Percentiles rank a stretch among this genome's conserved stretches.
phyloP scores from a whole-genome alignment of 2,888 invertebrate genomes.

The Panopea generosa region DNA sequence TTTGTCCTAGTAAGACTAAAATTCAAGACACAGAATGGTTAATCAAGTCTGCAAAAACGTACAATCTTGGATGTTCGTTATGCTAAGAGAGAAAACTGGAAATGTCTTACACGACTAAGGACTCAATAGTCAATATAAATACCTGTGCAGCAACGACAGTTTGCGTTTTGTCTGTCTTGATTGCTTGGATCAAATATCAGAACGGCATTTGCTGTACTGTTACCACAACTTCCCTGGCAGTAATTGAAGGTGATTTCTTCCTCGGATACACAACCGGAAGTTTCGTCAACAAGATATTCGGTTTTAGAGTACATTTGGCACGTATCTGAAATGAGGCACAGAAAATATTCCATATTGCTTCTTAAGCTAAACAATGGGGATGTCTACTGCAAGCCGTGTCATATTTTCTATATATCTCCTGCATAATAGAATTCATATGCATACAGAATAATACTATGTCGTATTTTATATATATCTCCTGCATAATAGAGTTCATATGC shows the following conservation, averaged over 20 bases:
- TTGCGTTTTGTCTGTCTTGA: slow-evolving; percentile 4
- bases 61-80: background rate
- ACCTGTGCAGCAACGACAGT: slow-evolving; percentile 44
- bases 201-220: slow-evolving; percentile 21
- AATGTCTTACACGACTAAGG: background rate
- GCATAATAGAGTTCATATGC: too few relatives aligned
- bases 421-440: too few relatives aligned
- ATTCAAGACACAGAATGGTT: background rate
- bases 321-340: slow-evolving; percentile 33
- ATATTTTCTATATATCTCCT: too few relatives aligned
- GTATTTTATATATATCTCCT: too few relatives aligned
- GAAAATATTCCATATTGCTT: too few relatives aligned
- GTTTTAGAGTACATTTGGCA: slow-evolving; percentile 28
- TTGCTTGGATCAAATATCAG: slow-evolving; percentile 23
- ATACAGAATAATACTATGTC: too few relatives aligned
- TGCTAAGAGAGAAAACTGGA: background rate
- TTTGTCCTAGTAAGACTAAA: too few relatives aligned
- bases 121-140: background rate
- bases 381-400: too few relatives aligned
- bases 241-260: slow-evolving; percentile 25
- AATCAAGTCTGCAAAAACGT: background rate
- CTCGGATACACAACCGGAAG: slow-evolving; percentile 25
- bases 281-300: slow-evolving; percentile 22
- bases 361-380: too few relatives aligned
- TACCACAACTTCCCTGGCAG: slow-evolving; percentile 45